Percentiles rank a stretch among this genome's conserved stretches.
phyloP scores from a whole-genome alignment of 2,888 invertebrate genomes.

The Megalurothrips usitatus region DNA sequence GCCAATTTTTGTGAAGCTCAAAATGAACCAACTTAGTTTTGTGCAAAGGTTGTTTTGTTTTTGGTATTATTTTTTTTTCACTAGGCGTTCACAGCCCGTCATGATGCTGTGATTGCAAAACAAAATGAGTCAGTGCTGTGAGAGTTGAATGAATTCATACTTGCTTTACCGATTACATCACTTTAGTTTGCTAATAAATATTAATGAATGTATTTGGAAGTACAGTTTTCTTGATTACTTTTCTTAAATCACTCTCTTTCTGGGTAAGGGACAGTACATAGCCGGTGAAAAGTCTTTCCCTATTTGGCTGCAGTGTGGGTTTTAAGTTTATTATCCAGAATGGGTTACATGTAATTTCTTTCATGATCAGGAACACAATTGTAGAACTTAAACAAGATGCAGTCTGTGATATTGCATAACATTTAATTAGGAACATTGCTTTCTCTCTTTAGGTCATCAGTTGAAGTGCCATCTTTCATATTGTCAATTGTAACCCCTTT shows the following conservation, averaged over 20 bases:
- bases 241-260: neutral
- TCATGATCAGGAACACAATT: neutral
- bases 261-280: no score
- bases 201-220: neutral
- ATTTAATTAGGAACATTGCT: constrained; percentile 5
- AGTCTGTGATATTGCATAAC: constrained; percentile 16
- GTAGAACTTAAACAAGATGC: neutral
- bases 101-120: neutral
- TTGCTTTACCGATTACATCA: neutral
- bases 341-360: neutral
- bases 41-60: neutral
- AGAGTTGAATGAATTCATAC: no score
- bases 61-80: neutral
- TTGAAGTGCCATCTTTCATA: constrained; percentile 17
- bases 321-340: neutral
- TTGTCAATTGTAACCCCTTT: constrained; percentile 19
- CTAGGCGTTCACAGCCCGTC: neutral
- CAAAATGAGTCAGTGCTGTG: neutral
- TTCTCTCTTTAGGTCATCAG: neutral
- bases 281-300: neutral
- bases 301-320: neutral
- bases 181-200: neutral
- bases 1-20: constrained; percentile 22
- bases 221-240: neutral
- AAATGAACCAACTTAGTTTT: constrained; percentile 25